These are phyloP conservation scores for Triplophysa rosa DNA, from an alignment of 2,113 vertebrate species.

Conservation along the genomic window DNA sequence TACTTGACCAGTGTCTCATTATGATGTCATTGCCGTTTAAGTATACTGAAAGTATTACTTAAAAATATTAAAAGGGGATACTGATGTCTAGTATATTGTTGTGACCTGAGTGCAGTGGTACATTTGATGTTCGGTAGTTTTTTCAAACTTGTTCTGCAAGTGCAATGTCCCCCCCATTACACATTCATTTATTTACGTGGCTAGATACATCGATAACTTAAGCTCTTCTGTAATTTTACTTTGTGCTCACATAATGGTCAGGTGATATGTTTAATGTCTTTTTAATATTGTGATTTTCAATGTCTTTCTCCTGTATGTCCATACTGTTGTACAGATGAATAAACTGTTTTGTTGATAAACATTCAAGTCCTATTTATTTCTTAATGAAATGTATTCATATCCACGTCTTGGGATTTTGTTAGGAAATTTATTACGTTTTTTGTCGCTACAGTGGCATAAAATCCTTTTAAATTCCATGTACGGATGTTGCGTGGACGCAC, in stretches of 20 bases:
- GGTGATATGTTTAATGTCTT: conserved; percentile 46
- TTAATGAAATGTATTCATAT: no score
- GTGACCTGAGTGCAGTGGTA: conserved; percentile 38
- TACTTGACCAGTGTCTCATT: conserved; percentile 6
- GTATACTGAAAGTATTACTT: conserved; percentile 22
- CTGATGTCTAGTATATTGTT: conserved; percentile 9
- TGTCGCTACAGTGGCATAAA: no score
- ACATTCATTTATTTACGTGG: conserved; percentile 5
- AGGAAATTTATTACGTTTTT: no score
- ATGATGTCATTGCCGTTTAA: background rate
- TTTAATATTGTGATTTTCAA: conserved; percentile 57
- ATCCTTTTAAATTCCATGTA: no score
- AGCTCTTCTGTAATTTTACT: conserved; percentile 39
- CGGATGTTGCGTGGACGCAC: no score
- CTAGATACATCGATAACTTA: conserved; percentile 19
- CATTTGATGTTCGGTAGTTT: conserved; percentile 25
- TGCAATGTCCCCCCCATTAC: conserved; percentile 4
- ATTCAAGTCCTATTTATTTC: background rate
- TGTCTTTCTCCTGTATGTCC: conserved; percentile 58
- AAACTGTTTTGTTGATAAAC: conserved; percentile 57
- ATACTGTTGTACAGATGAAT: conserved; percentile 65
- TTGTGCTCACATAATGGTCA: conserved; percentile 22
- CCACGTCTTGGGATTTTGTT: no score
- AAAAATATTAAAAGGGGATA: background rate
- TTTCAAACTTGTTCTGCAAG: conserved; percentile 32